Evolutionary conservation across 2,797 vertebrate species (phyloP).

Genomic region (Euthynnus affinis): DNA sequence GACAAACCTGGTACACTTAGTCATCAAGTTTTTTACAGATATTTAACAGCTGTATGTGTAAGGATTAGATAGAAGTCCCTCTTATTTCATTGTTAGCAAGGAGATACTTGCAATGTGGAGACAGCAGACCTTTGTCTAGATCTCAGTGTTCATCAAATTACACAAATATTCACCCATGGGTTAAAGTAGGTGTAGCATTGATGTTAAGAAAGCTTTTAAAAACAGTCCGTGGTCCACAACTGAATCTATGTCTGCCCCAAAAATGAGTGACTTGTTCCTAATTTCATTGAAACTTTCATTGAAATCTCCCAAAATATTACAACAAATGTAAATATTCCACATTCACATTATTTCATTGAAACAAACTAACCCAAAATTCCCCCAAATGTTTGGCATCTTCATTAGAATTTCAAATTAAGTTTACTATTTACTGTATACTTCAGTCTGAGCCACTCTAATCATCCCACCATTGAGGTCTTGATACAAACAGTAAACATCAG

Average conservation of each 20-base stretch:
- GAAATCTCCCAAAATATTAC: too few species aligned
- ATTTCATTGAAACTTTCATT: neutral
- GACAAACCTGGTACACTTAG: neutral
- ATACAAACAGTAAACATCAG: too few species aligned
- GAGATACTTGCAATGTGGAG: neutral
- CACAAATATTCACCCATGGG: neutral
- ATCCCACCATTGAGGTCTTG: too few species aligned
- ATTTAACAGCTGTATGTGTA: neutral
- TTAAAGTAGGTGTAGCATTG: neutral
- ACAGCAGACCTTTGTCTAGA: neutral
- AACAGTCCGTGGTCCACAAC: neutral
- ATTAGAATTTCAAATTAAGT: too few species aligned
- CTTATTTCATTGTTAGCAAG: neutral
- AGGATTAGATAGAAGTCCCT: neutral
- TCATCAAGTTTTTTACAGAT: constrained; percentile 1
- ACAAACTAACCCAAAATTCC: neutral
- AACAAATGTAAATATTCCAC: constrained; percentile 4
- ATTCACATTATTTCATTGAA: neutral
- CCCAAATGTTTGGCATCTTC: too few species aligned
- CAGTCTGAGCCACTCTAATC: too few species aligned
- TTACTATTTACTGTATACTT: too few species aligned
- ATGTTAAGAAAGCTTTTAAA: constrained; percentile 1
- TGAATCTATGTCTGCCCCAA: neutral
- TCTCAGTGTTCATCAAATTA: neutral
- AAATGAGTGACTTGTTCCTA: neutral